Evolutionary conservation across 37 sponge, comb jelly and placozoan genomes (phyloP), one percentile per base, ranked within the genome.

Genomic region (Bolinopsis microptera): DNA sequence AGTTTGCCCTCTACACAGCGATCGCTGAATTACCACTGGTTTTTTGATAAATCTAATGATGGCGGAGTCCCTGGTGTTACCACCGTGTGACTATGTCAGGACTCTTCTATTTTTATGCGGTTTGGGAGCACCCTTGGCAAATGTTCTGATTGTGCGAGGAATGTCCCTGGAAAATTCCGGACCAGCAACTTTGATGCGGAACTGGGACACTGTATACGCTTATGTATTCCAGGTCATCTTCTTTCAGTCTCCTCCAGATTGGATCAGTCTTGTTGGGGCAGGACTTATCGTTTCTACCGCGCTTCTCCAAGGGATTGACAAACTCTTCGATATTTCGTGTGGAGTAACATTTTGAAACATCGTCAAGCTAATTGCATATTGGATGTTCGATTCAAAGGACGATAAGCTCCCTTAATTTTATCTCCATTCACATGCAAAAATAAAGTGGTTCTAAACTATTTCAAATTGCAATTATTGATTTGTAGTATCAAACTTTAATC

Each of bases 121-220:
- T 34, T 1, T 32, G 21, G 32, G 33, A 18, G 80, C 80, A 28
- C 1, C 80, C 0, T 3, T 77, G 18, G 80, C 35, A 27, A 77
- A 77, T 18, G 9, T 77, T 27, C 80, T 77, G 21, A 77, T 77
- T 32, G 80, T 77, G 34, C 35, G 37, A 32, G 80, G 80, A 27
- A 31, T 77, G 80, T 31, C 80, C 36, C 80, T 77, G 36, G 35
- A 28, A 36, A 77, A 32, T 32, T 77, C 80, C 9, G 80, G 80
- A 18, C 80, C 80, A 32, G 80, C 80, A 9, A 35, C 80, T 36
- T 32, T 77, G 36, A 77, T 77, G 80, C 34, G 80, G 9, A 77
- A 77, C 80, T 77, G 80, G 80, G 80, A 77, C 36, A 77, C 80
- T 22, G 80, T 77, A 1, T 77, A 77, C 80, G 80, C 80, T 27